Evolutionary conservation across 2,113 vertebrate species (phyloP), one percentile per base, ranked within the genome.

Genomic region (Romanogobio albipinnatus): DNA sequence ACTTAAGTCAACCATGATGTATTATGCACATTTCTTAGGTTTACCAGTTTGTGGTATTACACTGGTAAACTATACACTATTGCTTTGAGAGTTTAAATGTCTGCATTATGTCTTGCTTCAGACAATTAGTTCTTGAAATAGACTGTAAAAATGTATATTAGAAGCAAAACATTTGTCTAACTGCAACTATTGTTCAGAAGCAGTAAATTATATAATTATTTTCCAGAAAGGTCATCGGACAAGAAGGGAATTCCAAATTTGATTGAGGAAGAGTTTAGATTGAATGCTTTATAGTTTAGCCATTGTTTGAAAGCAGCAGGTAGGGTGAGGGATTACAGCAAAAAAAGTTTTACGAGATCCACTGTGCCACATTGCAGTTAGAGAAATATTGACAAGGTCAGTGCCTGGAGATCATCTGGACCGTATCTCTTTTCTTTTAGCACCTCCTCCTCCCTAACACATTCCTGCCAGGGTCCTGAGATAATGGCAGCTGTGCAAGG

Each of bases 401-500:
- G 29, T 24, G 43, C 33, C 73, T 73, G 43, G 64, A 75, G 66
- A 81, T 77, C 64, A 53, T 58, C 26, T 59, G 26, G 70, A 58
- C 9, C 7, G 39, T 43, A 74, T 61, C 51, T 45, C n/a, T 74
- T 29, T 56, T 81, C 17, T 49, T 68, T 29, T 26, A 59, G 17
- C 66, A 47, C n/a, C 83, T 43, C 64, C 78, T 62, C 56, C 47
- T n/a, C 61, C 58, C 45, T 4, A 22, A 82, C 84, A 82, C 86
- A 84, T 82, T 80, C 58, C 47, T 73, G 19, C 22, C 24, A 74
- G 79, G 56, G 29, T 75, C 61, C 81, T 59, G 86, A 86, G 81
- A 87, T 89, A 71, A 87, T 75, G 73, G 71, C 88, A 85, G 84
- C 81, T 84, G 86, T 76, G 76, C 68, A 76, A 24, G 62, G 83